Evolutionary conservation across 2,797 vertebrate genomes (phyloP), one percentile per base, ranked within the genome.

Genomic region (Melanogrammus aeglefinus): DNA sequence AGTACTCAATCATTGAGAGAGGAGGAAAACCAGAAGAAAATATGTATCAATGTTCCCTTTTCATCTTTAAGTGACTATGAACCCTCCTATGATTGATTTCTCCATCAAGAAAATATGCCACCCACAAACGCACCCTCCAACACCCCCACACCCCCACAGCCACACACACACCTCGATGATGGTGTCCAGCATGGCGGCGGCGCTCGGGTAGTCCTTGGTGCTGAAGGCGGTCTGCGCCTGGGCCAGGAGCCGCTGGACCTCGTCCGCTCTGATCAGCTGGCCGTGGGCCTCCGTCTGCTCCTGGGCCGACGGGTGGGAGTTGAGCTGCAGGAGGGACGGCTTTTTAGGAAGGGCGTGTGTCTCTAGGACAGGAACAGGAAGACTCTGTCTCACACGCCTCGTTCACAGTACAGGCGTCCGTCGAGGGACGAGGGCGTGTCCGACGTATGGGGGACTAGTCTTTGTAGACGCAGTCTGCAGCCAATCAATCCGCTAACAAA

Each of bases 251-350:
- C 94, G 95, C 87, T 99, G 97, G 77, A 99, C 94, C 89, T 99
- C 96, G 90, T 96, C 95, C 0, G 96, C 95, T 88, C 96, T 97
- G 24, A 80, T 87, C 83, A 99, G 93, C 84, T 96, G 97, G 86
- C 88, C 86, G 39, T 93, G 92, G 36, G 97, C 98, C 89, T 99
- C 97, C 80, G 84, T 94, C 82, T 96, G 92, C 84, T 99, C 98
- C 79, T 95, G 95, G 84, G 90, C 93, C 78, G 87, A 95, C 71
- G 97, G 96, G 88, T 91, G 96, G 78, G 96, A 97, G 86, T 96
- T 96, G 78, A 99, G 94, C 98, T 99, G 85, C 69, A 91, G 90
- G 75, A 73, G 39, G 66, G 73, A 10, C 74, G 79, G 39, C 1
- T 24, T 85, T 85, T 81, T 69, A 36, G 35, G 6, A 36, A 36